These are phyloP conservation scores for Steromphala cineraria DNA, from an alignment of 2,888 invertebrate species.

Conservation along the genomic window DNA sequence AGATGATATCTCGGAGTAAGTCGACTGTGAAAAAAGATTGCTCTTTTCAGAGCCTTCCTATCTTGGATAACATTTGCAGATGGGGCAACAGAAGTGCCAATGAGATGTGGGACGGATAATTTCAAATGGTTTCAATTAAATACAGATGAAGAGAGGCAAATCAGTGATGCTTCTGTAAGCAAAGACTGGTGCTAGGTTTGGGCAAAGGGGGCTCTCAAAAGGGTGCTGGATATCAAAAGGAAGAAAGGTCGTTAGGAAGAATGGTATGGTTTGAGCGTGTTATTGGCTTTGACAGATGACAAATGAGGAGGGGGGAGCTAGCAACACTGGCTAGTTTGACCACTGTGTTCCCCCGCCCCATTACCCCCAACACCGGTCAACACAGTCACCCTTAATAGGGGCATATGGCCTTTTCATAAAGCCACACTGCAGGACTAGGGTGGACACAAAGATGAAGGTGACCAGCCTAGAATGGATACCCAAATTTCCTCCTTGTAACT, in stretches of 20 bases:
- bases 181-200: background rate
- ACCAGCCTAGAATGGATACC: background rate
- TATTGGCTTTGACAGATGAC: conserved; percentile 21
- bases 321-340: background rate
- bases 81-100: background rate
- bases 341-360: background rate
- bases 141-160: background rate
- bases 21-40: background rate
- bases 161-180: conserved; percentile 8
- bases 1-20: background rate
- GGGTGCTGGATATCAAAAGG: background rate
- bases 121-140: conserved; percentile 10
- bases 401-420: conserved; percentile 18
- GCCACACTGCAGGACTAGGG: background rate
- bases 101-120: background rate
- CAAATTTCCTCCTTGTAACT: background rate
- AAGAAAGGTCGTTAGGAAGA: background rate
- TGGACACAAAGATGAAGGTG: background rate
- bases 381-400: conserved; percentile 1
- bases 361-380: conserved; percentile 13
- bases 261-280: conserved; percentile 1
- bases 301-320: background rate
- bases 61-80: background rate
- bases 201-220: background rate
- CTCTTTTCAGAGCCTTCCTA: background rate